Percentiles rank a stretch among this genome's conserved stretches.
Evolutionary conservation across 2,113 vertebrate species (phyloP).

Genomic region (Hippocampus zosterae): DNA sequence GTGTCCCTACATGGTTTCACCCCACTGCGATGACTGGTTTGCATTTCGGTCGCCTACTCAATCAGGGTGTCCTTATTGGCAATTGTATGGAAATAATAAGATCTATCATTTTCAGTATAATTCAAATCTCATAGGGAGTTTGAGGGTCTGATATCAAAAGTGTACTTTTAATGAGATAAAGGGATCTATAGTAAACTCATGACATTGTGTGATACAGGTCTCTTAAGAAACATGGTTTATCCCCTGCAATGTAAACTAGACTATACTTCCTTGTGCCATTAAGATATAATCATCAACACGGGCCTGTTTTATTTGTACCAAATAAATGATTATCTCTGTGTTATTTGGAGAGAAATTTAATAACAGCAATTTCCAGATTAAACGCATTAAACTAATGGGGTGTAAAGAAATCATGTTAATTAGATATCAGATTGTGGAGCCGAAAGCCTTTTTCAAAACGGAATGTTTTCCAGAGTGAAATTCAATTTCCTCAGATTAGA

Average conservation of each 20-base stretch:
- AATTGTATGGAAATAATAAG: slow-evolving; percentile 49
- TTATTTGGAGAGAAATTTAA: not conserved
- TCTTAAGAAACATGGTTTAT: slow-evolving; percentile 29
- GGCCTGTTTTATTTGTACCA: not conserved
- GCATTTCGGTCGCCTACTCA: slow-evolving; percentile 34
- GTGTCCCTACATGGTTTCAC: slow-evolving; percentile 38
- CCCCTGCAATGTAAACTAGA: slow-evolving; percentile 3
- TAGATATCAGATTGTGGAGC: not conserved
- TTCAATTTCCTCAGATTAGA: not conserved
- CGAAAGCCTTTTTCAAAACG: not conserved
- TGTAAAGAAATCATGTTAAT: not conserved
- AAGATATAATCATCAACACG: slow-evolving; percentile 23
- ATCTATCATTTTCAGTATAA: slow-evolving; percentile 45
- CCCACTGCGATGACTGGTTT: slow-evolving; percentile 51
- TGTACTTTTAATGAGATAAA: slow-evolving; percentile 45
- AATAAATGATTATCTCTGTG: not conserved
- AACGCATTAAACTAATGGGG: not conserved
- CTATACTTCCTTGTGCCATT: slow-evolving; percentile 11
- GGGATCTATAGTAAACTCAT: slow-evolving; percentile 5
- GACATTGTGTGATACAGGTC: slow-evolving; percentile 29
- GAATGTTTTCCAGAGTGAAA: not conserved
- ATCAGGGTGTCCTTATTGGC: slow-evolving; percentile 37
- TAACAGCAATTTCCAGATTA: not conserved
- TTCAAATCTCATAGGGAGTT: slow-evolving; percentile 41
- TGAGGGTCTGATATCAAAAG: slow-evolving; percentile 22